Evolutionary conservation across 2,797 vertebrate genomes (phyloP), one percentile per base, ranked within the genome.

Genomic region (Crax fasciolata): DNA sequence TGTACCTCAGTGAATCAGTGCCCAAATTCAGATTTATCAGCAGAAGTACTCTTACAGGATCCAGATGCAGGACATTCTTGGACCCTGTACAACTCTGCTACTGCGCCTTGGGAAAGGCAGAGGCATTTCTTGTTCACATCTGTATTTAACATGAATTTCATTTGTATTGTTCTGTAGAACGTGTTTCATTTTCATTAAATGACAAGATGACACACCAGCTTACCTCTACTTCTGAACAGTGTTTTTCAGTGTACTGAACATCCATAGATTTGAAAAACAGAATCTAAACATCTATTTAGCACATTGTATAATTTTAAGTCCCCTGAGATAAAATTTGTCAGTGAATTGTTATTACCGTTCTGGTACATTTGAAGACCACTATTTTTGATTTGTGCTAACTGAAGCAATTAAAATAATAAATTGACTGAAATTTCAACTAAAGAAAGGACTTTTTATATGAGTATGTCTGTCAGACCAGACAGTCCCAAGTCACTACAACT

Each of bases 211-310:
- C 18, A 72, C 21, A 73, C 21, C 38, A 61, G 32, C n/a, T 20
- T 88, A 63, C 32, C 49, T 73, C 71, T 84, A 30, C 67, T 95
- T 95, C 41, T 75, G 49, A 43, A 80, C 30, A 57, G 20, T 44
- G n/a, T 38, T 87, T 94, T 62, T 78, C 71, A 84, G 24, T 68
- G 9, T 83, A 77, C 71, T 68, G 72, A 92, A 91, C 87, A 96
- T 62, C 62, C 66, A 85, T 24, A 89, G 38, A 87, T 90, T 88
- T 55, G 15, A 48, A 91, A 91, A 90, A 39, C 32, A 48, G 62
- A 74, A 89, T 83, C 32, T 55, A 76, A 68, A 48, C 75, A 76
- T 58, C 48, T 90, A 28, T 89, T 94, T 91, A 85, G n/a, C 54
- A 87, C 23, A 62, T 20, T 49, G 4, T 54, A 75, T 17, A 61